Evolutionary conservation across 2,797 vertebrate genomes (phyloP).

Genomic region (Morus bassanus): DNA sequence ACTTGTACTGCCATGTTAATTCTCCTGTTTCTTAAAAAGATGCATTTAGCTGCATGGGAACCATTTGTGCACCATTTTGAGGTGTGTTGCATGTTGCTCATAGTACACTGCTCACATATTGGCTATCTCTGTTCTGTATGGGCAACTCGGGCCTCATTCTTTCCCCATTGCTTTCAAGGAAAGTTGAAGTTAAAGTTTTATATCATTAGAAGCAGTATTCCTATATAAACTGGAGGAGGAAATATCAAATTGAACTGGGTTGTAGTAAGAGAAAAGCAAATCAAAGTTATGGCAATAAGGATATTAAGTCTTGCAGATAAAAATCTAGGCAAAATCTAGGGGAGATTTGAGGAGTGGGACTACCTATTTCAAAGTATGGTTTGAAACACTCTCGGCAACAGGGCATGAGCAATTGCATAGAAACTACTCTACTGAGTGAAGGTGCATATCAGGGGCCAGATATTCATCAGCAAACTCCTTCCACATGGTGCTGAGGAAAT

Average conservation of each 20-base stretch:
- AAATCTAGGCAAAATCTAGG: neutral
- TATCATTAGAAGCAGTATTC: neutral
- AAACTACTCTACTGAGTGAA: neutral
- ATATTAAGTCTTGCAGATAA: neutral
- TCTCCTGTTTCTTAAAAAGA: neutral
- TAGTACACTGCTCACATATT: neutral
- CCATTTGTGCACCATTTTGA: neutral
- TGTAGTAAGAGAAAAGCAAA: neutral
- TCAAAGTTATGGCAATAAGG: neutral
- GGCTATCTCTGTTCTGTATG: neutral
- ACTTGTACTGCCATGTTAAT: neutral
- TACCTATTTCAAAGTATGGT: neutral
- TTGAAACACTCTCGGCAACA: neutral
- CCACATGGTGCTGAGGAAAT: neutral
- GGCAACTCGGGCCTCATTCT: neutral
- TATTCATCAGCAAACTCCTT: neutral
- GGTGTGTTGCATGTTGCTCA: rapidly evolving
- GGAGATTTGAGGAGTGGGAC: neutral
- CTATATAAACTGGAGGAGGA: neutral
- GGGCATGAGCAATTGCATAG: neutral
- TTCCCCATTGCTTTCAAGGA: neutral
- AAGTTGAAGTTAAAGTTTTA: neutral
- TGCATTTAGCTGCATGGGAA: neutral
- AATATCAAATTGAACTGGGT: neutral
- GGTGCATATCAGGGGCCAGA: neutral